Percentiles rank a stretch among this genome's conserved stretches.
Conservation (phyloP, 2,113 vertebrate genomes). For the Siniperca knerii region DNA sequence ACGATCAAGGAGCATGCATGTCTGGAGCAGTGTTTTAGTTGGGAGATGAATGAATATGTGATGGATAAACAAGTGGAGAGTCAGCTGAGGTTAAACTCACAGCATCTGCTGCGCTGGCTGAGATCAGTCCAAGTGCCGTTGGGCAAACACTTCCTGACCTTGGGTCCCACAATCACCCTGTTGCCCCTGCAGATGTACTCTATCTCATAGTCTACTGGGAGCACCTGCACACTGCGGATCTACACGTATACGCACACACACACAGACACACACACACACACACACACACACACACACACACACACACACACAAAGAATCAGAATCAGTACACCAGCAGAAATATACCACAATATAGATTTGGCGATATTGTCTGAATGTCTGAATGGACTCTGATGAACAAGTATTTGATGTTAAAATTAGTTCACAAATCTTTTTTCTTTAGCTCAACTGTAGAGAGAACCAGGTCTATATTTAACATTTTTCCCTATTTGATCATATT, state of each 20-base stretch:
- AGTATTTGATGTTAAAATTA: background rate
- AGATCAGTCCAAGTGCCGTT: slow-evolving; percentile 91
- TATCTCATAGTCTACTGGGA: slow-evolving; percentile 93
- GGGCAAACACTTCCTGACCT: slow-evolving; percentile 91
- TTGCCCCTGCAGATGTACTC: slow-evolving; percentile 92
- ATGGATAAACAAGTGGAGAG: background rate
- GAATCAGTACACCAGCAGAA: background rate
- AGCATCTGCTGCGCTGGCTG: slow-evolving; percentile 87
- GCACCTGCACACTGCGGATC: slow-evolving; percentile 86
- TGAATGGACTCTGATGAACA: no score
- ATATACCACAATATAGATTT: background rate
- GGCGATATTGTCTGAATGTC: no score
- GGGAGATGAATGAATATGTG: background rate
- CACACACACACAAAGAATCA: background rate
- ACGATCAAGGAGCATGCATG: background rate
- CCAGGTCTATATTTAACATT: background rate
- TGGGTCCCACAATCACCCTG: slow-evolving; percentile 89
- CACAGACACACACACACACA: slow-evolving; percentile 12
- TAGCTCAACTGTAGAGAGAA: background rate
- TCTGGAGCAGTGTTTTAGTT: background rate
- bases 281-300: slow-evolving; percentile 17
- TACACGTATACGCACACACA: slow-evolving; percentile 45
- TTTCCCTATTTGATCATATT: background rate
- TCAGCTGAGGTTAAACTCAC: slow-evolving; percentile 80
- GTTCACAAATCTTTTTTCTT: background rate